Evolutionary conservation across 2,888 invertebrate genomes (phyloP).

Genomic region (Agrochola macilenta): DNA sequence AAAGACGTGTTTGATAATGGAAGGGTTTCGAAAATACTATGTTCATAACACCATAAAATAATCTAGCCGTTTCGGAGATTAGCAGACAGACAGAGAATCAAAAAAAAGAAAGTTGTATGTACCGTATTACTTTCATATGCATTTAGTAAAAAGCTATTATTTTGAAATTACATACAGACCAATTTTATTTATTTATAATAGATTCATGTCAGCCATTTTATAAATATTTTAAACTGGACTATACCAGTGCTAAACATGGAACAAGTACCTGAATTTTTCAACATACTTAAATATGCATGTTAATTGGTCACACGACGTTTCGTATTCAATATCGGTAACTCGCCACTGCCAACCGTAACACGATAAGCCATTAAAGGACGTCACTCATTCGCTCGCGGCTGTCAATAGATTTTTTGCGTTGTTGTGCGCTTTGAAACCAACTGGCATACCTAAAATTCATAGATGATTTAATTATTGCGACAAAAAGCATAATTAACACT

Average conservation of each 20-base stretch:
- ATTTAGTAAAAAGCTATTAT: too few species aligned
- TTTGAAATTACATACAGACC: too few species aligned
- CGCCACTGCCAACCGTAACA: conserved; percentile 6
- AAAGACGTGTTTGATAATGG: neutral
- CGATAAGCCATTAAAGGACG: conserved; percentile 20
- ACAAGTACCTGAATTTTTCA: neutral
- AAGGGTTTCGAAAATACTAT: neutral
- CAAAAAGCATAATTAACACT: neutral
- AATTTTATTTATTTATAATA: too few species aligned
- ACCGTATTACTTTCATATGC: too few species aligned
- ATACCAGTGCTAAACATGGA: neutral
- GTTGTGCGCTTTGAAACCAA: neutral
- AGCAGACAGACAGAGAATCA: too few species aligned
- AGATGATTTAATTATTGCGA: neutral
- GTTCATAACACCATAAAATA: neutral
- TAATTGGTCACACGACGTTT: conserved; percentile 29
- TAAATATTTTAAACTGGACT: neutral
- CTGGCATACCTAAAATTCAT: neutral
- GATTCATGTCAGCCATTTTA: neutral
- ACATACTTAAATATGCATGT: neutral
- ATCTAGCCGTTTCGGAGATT: too few species aligned
- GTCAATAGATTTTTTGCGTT: neutral
- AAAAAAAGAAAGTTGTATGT: too few species aligned
- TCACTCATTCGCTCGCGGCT: conserved; percentile 4
- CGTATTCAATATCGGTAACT: conserved; percentile 32